phyloP scores from a whole-genome alignment of 2,797 vertebrate genomes.

The Antrozous pallidus region DNA sequence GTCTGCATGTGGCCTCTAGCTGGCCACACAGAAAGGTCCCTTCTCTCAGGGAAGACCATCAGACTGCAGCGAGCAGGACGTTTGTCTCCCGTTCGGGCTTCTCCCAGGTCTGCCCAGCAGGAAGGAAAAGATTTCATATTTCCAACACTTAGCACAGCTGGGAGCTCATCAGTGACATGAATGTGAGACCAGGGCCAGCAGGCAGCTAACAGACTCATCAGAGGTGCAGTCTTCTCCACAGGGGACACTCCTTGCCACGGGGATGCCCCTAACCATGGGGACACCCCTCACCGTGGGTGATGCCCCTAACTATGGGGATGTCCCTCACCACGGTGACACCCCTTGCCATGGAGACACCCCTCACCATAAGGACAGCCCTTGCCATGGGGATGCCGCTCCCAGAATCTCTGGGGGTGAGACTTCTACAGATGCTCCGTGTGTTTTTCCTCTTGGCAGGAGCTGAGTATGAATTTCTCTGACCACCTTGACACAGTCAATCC shows the following conservation, averaged over 20 bases:
- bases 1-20: not conserved
- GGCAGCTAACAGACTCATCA: conserved; percentile 73
- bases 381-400: accelerated
- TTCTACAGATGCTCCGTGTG: accelerated
- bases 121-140: conserved; percentile 75
- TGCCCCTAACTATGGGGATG: too few relatives aligned
- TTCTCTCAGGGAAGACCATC: conserved; percentile 78
- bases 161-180: conserved; percentile 86
- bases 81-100: conserved; percentile 82
- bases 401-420: not conserved
- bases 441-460: accelerated
- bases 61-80: conserved; percentile 78
- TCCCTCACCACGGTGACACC: too few relatives aligned
- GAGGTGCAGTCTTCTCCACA: not conserved
- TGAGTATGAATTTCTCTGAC: not conserved
- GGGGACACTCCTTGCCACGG: accelerated
- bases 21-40: not conserved
- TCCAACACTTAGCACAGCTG: conserved; percentile 85
- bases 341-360: too few relatives aligned
- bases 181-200: conserved; percentile 72
- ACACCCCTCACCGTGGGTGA: too few relatives aligned
- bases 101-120: conserved; percentile 80
- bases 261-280: too few relatives aligned
- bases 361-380: too few relatives aligned
- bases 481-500: accelerated